phyloP scores from a whole-genome alignment of 2,888 invertebrate species.

The Petrophora chlorosata region DNA sequence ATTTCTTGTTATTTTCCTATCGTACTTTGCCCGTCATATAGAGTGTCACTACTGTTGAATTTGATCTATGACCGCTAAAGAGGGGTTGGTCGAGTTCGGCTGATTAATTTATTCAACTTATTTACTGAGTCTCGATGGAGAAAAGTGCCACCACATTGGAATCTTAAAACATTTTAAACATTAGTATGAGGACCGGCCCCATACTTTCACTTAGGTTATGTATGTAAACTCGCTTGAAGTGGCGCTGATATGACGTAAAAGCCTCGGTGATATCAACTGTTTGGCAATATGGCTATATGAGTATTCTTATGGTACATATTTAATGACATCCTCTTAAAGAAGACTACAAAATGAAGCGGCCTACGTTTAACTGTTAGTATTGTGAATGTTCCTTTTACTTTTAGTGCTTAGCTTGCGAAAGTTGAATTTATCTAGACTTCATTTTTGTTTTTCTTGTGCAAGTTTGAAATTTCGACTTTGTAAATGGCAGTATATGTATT shows the following conservation, averaged over 20 bases:
- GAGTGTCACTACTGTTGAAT: constrained; percentile 26
- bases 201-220: constrained; percentile 82
- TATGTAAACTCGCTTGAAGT: constrained; percentile 75
- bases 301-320: too few relatives aligned
- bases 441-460: too few relatives aligned
- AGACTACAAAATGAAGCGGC: too few relatives aligned
- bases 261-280: constrained; percentile 38
- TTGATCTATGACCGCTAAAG: constrained; percentile 60
- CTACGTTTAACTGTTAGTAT: too few relatives aligned
- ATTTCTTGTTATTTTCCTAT: too few relatives aligned
- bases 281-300: constrained; percentile 25
- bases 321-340: too few relatives aligned
- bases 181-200: constrained; percentile 76
- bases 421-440: too few relatives aligned
- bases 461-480: too few relatives aligned
- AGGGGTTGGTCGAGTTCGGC: constrained; percentile 68
- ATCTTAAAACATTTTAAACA: constrained; percentile 78
- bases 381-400: too few relatives aligned
- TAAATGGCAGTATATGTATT: too few relatives aligned
- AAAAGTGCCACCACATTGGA: constrained; percentile 75
- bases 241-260: constrained; percentile 77
- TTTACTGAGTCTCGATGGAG: constrained; percentile 72
- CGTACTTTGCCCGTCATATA: too few relatives aligned
- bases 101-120: constrained; percentile 78
- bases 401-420: too few relatives aligned